phyloP scores from a whole-genome alignment of 2,797 vertebrate species.

The Masticophis lateralis region DNA sequence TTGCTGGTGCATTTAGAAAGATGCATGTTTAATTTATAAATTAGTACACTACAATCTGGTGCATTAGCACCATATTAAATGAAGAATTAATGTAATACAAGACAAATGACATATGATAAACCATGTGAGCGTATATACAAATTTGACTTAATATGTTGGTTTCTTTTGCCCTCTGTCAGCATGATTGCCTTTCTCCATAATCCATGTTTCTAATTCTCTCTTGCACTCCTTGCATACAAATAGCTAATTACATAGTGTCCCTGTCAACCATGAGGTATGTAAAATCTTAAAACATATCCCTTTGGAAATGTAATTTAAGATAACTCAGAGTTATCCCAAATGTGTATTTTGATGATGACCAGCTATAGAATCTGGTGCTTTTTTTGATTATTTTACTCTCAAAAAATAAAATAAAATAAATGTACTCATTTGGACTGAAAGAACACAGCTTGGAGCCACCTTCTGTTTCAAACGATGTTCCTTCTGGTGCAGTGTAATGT shows the following conservation, averaged over 20 bases:
- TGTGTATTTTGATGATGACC: constrained; percentile 62
- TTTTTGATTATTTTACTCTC: constrained; percentile 34
- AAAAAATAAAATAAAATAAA: constrained; percentile 24
- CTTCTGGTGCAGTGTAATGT: neutral
- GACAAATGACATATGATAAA: constrained; percentile 68
- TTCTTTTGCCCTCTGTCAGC: constrained; percentile 72
- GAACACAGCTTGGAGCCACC: neutral
- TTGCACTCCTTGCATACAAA: constrained; percentile 78
- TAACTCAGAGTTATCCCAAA: constrained; percentile 70
- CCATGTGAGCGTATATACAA: constrained; percentile 68
- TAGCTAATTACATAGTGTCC: constrained; percentile 78
- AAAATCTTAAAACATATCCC: constrained; percentile 69
- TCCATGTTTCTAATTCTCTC: constrained; percentile 79
- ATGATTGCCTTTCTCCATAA: constrained; percentile 73
- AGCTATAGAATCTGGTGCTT: constrained; percentile 55
- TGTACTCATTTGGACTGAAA: neutral
- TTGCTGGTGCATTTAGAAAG: constrained; percentile 34
- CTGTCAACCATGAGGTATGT: constrained; percentile 74
- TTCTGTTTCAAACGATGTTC: neutral
- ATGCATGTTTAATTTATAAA: constrained; percentile 67
- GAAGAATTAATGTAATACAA: constrained; percentile 71
- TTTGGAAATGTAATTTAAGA: constrained; percentile 75
- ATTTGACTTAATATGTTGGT: constrained; percentile 72
- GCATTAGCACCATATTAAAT: constrained; percentile 68
- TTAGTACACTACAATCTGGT: constrained; percentile 61